Conservation (phyloP, 2,797 vertebrate species). For the Iguana delicatissima region DNA sequence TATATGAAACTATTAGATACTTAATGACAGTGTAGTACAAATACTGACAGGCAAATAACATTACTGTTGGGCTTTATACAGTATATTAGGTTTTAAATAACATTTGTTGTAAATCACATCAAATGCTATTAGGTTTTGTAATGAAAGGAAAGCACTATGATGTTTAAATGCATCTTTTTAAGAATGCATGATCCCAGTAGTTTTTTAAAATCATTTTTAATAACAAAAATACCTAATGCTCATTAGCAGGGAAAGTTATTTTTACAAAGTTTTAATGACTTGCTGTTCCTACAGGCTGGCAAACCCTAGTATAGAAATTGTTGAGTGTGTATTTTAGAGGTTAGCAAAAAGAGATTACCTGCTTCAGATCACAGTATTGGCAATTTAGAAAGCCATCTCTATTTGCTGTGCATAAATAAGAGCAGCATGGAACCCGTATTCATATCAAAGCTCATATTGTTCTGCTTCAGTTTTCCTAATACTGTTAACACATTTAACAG, state of each 20-base stretch:
- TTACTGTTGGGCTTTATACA: conserved; percentile 23
- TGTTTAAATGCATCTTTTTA: conserved; percentile 55
- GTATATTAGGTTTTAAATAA: conserved; percentile 54
- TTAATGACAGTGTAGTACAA: conserved; percentile 48
- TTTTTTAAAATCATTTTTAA: conserved; percentile 64
- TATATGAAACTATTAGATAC: conserved; percentile 59
- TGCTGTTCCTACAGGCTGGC: conserved; percentile 23
- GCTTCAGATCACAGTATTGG: conserved; percentile 13
- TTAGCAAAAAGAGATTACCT: fast-evolving
- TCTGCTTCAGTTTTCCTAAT: conserved; percentile 8
- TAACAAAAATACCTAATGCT: conserved; percentile 47
- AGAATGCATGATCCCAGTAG: conserved; percentile 53
- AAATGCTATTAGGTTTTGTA: conserved; percentile 48
- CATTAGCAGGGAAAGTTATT: conserved; percentile 38
- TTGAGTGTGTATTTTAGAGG: not conserved
- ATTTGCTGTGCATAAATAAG: not conserved
- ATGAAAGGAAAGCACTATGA: conserved; percentile 42
- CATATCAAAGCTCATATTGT: not conserved
- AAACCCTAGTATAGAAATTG: not conserved
- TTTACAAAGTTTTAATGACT: conserved; percentile 54
- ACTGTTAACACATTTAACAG: not conserved
- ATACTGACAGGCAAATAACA: conserved; percentile 43
- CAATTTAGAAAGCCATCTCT: not conserved
- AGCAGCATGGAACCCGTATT: not conserved
- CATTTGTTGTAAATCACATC: conserved; percentile 43